A percentile compares a stretch with the other conserved stretches of the same genome.
Evolutionary conservation across 2,797 vertebrate species (phyloP).

Genomic region (Acridotheres tristis): DNA sequence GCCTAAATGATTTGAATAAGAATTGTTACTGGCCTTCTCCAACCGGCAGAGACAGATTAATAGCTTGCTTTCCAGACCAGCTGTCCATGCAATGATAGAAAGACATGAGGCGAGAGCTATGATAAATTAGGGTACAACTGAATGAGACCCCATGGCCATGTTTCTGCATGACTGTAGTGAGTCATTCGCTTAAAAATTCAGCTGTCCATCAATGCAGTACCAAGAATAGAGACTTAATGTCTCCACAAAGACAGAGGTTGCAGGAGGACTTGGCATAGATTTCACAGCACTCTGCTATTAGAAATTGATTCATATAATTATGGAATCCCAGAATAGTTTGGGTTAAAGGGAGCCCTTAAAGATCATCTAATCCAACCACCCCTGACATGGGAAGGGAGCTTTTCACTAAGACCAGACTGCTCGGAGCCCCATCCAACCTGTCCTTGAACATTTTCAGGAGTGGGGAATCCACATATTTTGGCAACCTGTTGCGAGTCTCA

Average conservation of each 20-base stretch:
- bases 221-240: slow-evolving; percentile 19
- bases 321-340: not conserved
- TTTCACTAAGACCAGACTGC: not conserved
- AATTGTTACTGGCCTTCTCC: slow-evolving; percentile 31
- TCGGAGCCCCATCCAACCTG: not conserved
- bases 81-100: not conserved
- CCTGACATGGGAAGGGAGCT: not conserved
- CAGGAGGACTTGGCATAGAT: not conserved
- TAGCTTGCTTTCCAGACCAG: slow-evolving; percentile 35
- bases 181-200: slow-evolving; percentile 57
- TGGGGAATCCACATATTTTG: not conserved
- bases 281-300: not conserved
- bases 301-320: not conserved
- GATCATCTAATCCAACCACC: not conserved
- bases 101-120: slow-evolving; percentile 19
- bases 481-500: not conserved
- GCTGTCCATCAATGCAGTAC: slow-evolving; percentile 33
- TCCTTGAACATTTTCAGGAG: not conserved
- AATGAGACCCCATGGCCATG: slow-evolving; percentile 27
- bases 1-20: slow-evolving; percentile 37
- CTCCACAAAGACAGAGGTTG: slow-evolving; percentile 15
- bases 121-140: slow-evolving; percentile 56
- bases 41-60: slow-evolving; percentile 60
- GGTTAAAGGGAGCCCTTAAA: not conserved
- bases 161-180: slow-evolving; percentile 49